Evolutionary conservation across 1,140 invertebrate genomes (phyloP), one percentile per base, ranked within the genome.

Genomic region (Scaptodrosophila lebanonensis): DNA sequence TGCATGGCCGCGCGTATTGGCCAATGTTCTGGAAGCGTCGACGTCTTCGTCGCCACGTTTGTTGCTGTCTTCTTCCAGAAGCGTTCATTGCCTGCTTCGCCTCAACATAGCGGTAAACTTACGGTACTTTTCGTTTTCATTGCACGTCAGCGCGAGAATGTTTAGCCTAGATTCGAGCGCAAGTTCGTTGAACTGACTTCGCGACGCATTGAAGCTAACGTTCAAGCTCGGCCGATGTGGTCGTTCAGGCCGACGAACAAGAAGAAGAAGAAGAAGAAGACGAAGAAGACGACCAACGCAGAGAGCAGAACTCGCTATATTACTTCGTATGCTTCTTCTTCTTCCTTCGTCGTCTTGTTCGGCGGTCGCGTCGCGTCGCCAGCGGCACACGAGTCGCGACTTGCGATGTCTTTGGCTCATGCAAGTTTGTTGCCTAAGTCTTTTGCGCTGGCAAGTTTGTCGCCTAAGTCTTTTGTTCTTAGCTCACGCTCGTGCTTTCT

Each of bases 101-200:
- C n/a, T n/a, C n/a, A n/a, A n/a, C n/a, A n/a, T 86, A 86, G 84
- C 84, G 79, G 84, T 86, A 84, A 83, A 60, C 72, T 86, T 86
- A 85, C 84, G 84, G 84, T 86, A 86, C 84, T 86, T 86, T 86
- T 86, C 84, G 84, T 79, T 86, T 86, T 86, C 84, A 86, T 86
- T 86, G 84, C 84, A 86, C 83, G 76, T 86, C 76, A 79, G 69
- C 77, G 73, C 77, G 69, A 82, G 73, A 86, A 83, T 85, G 84
- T 86, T 86, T 86, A 86, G 84, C 84, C 84, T 86, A 86, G 84
- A 86, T 86, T 86, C 75, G 63, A 82, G 82, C 68, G 82, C 72
- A 71, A 73, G 84, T 85, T 86, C 84, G 84, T 79, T 86, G 84
- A 86, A 86, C 84, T 76, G 66, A 56, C 56, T 47, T 45, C 12